Evolutionary conservation across 2,888 invertebrate species (phyloP).

Genomic region (Plebejus anna): DNA sequence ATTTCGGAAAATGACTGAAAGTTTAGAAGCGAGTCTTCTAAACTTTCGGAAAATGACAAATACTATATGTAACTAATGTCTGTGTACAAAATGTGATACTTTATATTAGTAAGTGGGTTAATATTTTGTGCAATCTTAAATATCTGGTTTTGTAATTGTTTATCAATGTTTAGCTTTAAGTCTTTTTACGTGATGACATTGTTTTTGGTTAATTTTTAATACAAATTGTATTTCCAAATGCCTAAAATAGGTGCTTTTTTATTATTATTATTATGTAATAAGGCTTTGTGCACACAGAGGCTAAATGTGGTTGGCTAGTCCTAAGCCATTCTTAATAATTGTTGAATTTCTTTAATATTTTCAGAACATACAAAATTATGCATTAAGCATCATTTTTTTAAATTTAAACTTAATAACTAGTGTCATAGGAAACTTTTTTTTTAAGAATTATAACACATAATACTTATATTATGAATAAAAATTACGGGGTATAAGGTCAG

Average conservation of each 20-base stretch:
- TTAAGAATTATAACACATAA: neutral
- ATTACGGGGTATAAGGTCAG: neutral
- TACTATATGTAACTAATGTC: neutral
- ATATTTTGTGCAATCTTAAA: constrained; percentile 62
- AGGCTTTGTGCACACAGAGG: constrained; percentile 25
- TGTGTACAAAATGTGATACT: neutral
- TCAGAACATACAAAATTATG: neutral
- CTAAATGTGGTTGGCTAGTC: neutral
- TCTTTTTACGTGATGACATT: constrained; percentile 37
- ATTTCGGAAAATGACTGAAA: neutral
- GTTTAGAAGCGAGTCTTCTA: no score
- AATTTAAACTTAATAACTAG: neutral
- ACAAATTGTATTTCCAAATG: constrained; percentile 3
- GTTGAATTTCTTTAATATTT: neutral
- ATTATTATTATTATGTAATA: constrained; percentile 5
- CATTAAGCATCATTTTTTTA: neutral
- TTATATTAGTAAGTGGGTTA: constrained; percentile 27
- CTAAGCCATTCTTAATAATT: neutral
- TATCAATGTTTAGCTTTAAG: constrained; percentile 50
- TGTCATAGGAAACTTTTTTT: neutral
- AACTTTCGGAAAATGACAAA: neutral
- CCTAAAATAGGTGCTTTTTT: constrained; percentile 22
- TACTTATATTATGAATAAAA: constrained; percentile 1
- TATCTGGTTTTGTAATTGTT: constrained; percentile 49
- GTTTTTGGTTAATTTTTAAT: constrained; percentile 28